Evolutionary conservation across 2,888 invertebrate species (phyloP), one percentile per base, ranked within the genome.

Genomic region (Phania funesta): DNA sequence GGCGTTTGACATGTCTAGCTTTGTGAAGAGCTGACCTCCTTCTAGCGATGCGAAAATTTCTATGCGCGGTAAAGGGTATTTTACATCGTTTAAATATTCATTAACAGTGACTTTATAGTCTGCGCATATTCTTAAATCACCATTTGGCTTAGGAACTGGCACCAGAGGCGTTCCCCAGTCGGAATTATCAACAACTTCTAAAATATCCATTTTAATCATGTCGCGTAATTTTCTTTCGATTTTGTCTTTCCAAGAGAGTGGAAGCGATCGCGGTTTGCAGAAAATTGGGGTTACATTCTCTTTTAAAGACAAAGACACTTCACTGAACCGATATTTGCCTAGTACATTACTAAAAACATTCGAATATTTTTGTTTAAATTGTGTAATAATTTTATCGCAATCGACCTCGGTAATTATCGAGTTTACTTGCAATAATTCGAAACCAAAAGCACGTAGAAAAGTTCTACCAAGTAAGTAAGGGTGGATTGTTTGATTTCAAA

Each of bases 361-460:
- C 18, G 64, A 41, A 78, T 70, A 78, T 46, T 78, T 62, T 0
- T 48, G 56, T 78, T 78, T 78, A 32, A 64, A 18, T 52, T 77
- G 46, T 16, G 65, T 52, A 20, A 71, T 56, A 35, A 70, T 71
- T 35, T 58, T 35, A 50, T 48, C 32, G 41, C 24, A 26, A 52
- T 38, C 9, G 8, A 18, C 16, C 22, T 38, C 41, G 20, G 18
- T 20, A 54, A 54, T 52, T 26, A 54, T 26, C 11, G 48, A 41
- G 41, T 50, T 67, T 8, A 67, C 18, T 18, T 54, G 65, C n/a
- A 35, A n/a, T n/a, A 67, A 35, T 54, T 68, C 44, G 26, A 41
- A 50, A 38, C 54, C 44, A 29, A 54, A 54, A 29, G 35, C 44
- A 60, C 60, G 58, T 50, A 50, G 20, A 71, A 71, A 52, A 18